Base-by-base conservation (phyloP, 2,113 vertebrate species). In the Rhinogobius similis region DNA sequence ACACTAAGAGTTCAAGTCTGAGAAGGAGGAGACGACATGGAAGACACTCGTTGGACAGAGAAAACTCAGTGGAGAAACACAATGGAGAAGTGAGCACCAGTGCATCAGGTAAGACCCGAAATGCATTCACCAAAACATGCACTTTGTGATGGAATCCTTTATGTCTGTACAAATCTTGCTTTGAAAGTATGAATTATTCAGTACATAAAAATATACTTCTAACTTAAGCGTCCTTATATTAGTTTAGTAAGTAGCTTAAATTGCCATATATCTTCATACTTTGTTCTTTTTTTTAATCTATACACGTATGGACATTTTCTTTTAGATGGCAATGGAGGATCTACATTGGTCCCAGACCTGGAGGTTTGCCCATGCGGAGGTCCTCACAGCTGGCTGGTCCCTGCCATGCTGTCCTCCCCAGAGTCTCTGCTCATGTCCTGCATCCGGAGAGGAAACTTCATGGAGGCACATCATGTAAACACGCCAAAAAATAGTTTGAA, bases 391-490 rank as follows among this genome's bases (percentile, higher is more conserved):
- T 90, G 92, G 61, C 87, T 99, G 64, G 92, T 99, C 64, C 95
- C 96, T 7, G 94, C 96, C 89, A 98, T 99, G 97, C 86, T 98
- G 88, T 94, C 98, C 14, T 91, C 97, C n/a, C 96, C 98, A 0
- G 97, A 99, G 87, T 98, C 96, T 11, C 92, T 99, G 44, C 93
- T 99, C 41, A 92, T 95, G 44, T 95, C 97, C 76, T 99, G 97
- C 84, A 93, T 99, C 79, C 92, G 97, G 59, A 89, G 91, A 48
- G 95, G 94, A 32, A 99, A 98, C 91, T 96, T 96, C 20, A 68
- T 94, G 74, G 96, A 99, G 89, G 97, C 97, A 11, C 96, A 94
- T 83, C 96, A 99, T 95, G 55, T 58, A 29, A 27, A n/a, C n/a
- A n/a, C n/a, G n/a, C n/a, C n/a, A n/a, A n/a, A n/a, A n/a, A n/a